A percentile compares a stretch with the other conserved stretches of the same genome.
These are phyloP conservation scores for Drosophila nigricruria DNA, from an alignment of 2,888 invertebrate genomes.

Conservation along the genomic window DNA sequence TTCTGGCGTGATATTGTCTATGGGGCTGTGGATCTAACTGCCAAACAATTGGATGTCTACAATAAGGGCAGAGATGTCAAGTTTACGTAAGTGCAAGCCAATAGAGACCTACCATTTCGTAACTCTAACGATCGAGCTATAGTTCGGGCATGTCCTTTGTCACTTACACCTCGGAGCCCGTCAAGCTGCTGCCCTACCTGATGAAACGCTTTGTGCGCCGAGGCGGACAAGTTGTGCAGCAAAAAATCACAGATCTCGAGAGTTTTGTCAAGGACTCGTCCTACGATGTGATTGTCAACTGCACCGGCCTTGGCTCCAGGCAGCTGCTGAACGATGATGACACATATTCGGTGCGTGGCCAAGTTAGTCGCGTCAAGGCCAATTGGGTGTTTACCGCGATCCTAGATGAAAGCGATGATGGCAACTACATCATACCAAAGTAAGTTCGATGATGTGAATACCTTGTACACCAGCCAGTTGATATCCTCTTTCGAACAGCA, in stretches of 20 bases:
- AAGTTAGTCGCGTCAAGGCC: slow-evolving; percentile 89
- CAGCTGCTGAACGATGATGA: slow-evolving; percentile 88
- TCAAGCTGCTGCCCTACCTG: slow-evolving; percentile 89
- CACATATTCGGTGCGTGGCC: slow-evolving; percentile 90
- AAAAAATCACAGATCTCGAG: slow-evolving; percentile 87
- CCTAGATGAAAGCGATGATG: slow-evolving; percentile 87
- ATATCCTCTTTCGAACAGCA: slow-evolving; percentile 83
- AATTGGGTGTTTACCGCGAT: slow-evolving; percentile 88
- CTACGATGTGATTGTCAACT: slow-evolving; percentile 92
- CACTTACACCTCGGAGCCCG: slow-evolving; percentile 89
- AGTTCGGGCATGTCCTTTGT: slow-evolving; percentile 89
- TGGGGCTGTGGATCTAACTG: slow-evolving; percentile 56
- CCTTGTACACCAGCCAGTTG: accelerated
- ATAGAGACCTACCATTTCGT: too few species aligned
- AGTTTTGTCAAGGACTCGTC: slow-evolving; percentile 83
- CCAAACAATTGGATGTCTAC: slow-evolving; percentile 79
- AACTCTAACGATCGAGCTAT: slow-evolving; percentile 3
- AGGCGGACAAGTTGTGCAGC: slow-evolving; percentile 87
- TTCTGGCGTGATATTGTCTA: slow-evolving; percentile 76
- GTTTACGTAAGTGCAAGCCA: slow-evolving; percentile 52
- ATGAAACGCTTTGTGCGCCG: slow-evolving; percentile 87
- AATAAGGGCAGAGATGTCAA: slow-evolving; percentile 75
- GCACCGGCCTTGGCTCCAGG: slow-evolving; percentile 89
- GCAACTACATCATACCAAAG: slow-evolving; percentile 93
- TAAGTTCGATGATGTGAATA: slow-evolving; percentile 77